These are phyloP conservation scores for Drosophila sordidapex DNA, from an alignment of 2,888 invertebrate species.

Conservation along the genomic window DNA sequence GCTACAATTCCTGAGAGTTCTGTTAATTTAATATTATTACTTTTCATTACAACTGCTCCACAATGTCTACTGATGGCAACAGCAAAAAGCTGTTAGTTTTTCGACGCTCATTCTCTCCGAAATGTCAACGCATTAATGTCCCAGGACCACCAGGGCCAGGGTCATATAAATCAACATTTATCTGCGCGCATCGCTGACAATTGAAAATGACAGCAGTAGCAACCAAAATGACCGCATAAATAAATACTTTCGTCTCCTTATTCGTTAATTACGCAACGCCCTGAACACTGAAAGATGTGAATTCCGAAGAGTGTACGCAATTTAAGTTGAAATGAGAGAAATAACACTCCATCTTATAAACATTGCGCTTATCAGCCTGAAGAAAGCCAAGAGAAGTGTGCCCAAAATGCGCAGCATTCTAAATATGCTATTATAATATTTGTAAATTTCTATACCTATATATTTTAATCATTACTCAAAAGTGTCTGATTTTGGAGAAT, in stretches of 20 bases:
- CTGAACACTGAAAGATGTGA: not conserved
- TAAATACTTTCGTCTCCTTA: constrained; percentile 41
- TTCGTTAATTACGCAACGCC: constrained; percentile 42
- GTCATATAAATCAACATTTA: constrained; percentile 75
- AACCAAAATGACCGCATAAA: constrained; percentile 39
- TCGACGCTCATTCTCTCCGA: constrained; percentile 34
- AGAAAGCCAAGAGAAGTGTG: not conserved
- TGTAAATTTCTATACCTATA: not conserved
- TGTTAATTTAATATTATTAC: constrained; percentile 82
- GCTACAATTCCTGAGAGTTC: constrained; percentile 72
- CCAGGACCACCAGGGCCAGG: constrained; percentile 29
- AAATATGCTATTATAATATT: not conserved
- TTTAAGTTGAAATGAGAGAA: not conserved
- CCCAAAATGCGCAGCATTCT: not conserved
- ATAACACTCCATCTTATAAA: not conserved
- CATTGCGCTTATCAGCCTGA: not conserved
- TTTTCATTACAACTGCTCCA: constrained; percentile 75
- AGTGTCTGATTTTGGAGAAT: not conserved
- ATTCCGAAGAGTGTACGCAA: constrained; percentile 4
- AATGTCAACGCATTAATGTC: constrained; percentile 77
- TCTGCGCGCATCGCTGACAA: constrained; percentile 68
- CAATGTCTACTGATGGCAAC: constrained; percentile 34
- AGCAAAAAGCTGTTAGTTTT: constrained; percentile 65
- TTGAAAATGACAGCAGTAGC: constrained; percentile 64
- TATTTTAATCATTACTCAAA: not conserved